Percentiles rank a stretch among this genome's conserved stretches.
Evolutionary conservation across 2,797 vertebrate genomes (phyloP).

Genomic region (Epinephelus malabaricus): DNA sequence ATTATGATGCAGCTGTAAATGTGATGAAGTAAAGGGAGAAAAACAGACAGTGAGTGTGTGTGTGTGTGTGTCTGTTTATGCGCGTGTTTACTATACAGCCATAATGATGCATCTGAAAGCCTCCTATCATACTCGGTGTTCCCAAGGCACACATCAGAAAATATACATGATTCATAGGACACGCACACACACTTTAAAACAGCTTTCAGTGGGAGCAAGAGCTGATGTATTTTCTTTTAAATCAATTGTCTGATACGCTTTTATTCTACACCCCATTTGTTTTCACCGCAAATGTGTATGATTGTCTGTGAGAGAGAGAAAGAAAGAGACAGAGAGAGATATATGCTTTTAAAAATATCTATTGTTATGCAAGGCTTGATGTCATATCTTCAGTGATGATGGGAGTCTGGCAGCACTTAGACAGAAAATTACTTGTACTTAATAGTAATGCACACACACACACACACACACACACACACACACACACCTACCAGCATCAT

Average conservation of each 20-base stretch:
- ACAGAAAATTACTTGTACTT: conserved; percentile 42
- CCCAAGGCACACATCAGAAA: conserved; percentile 65
- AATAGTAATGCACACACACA: conserved; percentile 16
- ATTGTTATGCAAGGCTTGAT: conserved; percentile 56
- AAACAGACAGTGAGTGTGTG: neutral
- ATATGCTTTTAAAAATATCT: conserved; percentile 29
- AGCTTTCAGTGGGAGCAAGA: conserved; percentile 31
- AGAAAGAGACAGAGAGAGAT: neutral
- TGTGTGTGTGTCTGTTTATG: conserved; percentile 11
- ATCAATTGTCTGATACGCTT: conserved; percentile 3
- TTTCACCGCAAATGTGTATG: neutral
- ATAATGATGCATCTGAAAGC: conserved; percentile 66
- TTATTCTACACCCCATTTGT: conserved; percentile 12
- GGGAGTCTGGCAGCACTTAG: conserved; percentile 16
- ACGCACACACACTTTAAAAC: conserved; percentile 29
- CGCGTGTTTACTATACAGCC: conserved; percentile 38
- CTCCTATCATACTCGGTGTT: conserved; percentile 47
- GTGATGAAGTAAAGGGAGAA: conserved; percentile 27
- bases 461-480: neutral
- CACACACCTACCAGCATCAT: conserved; percentile 8
- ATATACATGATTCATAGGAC: conserved; percentile 67
- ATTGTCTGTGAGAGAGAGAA: neutral
- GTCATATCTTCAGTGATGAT: conserved; percentile 32
- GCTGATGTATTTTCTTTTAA: conserved; percentile 13
- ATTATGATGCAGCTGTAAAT: conserved; percentile 44